Conservation (phyloP, 2,797 vertebrate species). For the Poecilia wingei region DNA sequence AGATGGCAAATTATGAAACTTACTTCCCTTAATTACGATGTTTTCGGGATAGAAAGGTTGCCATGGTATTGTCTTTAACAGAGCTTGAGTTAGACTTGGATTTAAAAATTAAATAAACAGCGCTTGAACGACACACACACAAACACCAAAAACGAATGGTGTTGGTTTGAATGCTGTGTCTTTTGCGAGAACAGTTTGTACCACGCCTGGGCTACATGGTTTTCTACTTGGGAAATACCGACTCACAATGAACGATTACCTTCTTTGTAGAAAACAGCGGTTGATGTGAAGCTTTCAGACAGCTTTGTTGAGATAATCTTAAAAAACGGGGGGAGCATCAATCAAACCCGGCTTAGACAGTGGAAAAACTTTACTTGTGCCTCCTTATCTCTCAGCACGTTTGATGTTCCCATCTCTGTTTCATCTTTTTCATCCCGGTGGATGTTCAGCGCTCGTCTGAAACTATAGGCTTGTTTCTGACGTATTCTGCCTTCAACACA, state of each 20-base stretch:
- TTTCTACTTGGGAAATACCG: neutral
- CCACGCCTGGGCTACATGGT: neutral
- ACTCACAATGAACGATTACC: neutral
- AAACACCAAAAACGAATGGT: neutral
- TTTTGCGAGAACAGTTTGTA: neutral
- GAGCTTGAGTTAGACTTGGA: neutral
- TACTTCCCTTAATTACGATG: neutral
- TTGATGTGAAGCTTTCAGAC: neutral
- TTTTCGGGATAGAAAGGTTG: neutral
- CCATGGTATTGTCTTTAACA: neutral
- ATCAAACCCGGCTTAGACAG: neutral
- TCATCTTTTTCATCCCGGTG: conserved; percentile 5
- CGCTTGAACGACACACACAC: neutral
- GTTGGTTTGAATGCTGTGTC: neutral
- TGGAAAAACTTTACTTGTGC: neutral
- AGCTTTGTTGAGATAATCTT: conserved; percentile 7
- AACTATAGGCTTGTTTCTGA: neutral
- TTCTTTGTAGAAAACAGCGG: neutral
- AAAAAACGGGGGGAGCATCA: neutral
- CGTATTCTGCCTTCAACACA: neutral
- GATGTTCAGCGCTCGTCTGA: conserved; percentile 6
- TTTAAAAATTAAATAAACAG: neutral
- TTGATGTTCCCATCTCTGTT: conserved; percentile 2
- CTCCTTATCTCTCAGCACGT: neutral
- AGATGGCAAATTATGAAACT: neutral